phyloP scores from a whole-genome alignment of 2,797 vertebrate species.

The Strix occidentalis region DNA sequence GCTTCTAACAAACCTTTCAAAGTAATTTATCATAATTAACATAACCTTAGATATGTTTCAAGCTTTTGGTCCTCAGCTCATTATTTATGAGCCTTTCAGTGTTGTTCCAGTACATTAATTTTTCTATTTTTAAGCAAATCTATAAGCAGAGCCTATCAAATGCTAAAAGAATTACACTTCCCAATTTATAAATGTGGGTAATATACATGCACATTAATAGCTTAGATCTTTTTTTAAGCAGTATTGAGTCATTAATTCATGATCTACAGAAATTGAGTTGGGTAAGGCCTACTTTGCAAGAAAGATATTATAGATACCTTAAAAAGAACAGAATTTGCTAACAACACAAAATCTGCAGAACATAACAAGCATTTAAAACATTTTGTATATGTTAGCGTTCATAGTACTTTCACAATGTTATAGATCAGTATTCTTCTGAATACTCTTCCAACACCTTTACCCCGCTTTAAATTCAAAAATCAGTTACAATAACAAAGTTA shows the following conservation, averaged over 20 bases:
- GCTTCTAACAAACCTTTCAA: slow-evolving; percentile 46
- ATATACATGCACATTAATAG: neutral
- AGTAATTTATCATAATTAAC: slow-evolving; percentile 72
- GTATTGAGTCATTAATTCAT: neutral
- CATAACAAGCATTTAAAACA: neutral
- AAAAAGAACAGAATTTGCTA: neutral
- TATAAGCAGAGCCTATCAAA: slow-evolving; percentile 40
- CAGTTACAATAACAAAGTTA: neutral
- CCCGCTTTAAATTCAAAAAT: neutral
- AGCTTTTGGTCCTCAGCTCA: slow-evolving; percentile 45
- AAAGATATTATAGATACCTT: neutral
- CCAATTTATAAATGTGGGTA: slow-evolving; percentile 12
- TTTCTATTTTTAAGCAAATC: slow-evolving; percentile 71
- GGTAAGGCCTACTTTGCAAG: neutral
- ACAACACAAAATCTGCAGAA: neutral
- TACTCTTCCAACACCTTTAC: neutral
- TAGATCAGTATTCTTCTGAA: neutral
- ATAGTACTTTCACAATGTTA: neutral
- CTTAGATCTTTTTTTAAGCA: neutral
- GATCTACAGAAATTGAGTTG: neutral
- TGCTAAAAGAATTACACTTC: neutral
- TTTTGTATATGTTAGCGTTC: neutral
- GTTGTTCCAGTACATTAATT: slow-evolving; percentile 72
- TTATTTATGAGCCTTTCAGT: slow-evolving; percentile 70
- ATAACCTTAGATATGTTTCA: slow-evolving; percentile 58